phyloP scores from a whole-genome alignment of 2,113 vertebrate species.

The Xerus inauris region DNA sequence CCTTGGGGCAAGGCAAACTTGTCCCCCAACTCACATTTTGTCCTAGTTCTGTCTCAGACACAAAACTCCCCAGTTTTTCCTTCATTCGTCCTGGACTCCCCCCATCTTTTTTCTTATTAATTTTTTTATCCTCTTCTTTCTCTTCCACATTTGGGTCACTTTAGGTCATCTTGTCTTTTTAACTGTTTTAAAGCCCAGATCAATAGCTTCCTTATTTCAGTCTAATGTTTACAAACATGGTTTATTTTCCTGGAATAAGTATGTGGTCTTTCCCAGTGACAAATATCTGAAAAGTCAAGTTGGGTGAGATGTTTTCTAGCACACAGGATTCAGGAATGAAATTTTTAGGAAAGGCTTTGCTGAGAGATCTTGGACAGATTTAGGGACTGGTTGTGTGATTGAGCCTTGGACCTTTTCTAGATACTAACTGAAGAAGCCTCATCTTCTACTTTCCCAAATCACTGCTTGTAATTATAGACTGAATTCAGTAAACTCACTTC shows the following conservation, averaged over 20 bases:
- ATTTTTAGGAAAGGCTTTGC: background rate
- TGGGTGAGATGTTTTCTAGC: background rate
- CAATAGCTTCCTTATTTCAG: background rate
- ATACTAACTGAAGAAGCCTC: background rate
- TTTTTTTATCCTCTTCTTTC: background rate
- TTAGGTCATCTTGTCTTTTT: background rate
- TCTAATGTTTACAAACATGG: background rate
- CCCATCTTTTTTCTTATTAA: background rate
- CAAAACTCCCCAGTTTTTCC: background rate
- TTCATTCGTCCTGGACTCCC: fast-evolving
- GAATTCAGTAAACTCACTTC: slow-evolving; percentile 25
- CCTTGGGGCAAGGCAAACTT: background rate
- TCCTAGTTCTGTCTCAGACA: background rate
- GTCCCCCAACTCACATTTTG: background rate
- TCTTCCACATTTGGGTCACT: background rate
- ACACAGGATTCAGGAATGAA: background rate
- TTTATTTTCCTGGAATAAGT: background rate
- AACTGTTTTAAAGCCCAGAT: background rate
- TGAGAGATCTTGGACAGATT: background rate
- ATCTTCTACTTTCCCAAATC: background rate
- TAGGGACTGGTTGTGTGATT: background rate
- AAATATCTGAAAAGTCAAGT: background rate
- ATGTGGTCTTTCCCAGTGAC: background rate
- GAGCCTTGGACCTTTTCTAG: background rate
- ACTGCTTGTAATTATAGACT: background rate